These are phyloP conservation scores for Chrysochloris asiatica DNA, from an alignment of 2,113 vertebrate genomes.

Conservation along the genomic window DNA sequence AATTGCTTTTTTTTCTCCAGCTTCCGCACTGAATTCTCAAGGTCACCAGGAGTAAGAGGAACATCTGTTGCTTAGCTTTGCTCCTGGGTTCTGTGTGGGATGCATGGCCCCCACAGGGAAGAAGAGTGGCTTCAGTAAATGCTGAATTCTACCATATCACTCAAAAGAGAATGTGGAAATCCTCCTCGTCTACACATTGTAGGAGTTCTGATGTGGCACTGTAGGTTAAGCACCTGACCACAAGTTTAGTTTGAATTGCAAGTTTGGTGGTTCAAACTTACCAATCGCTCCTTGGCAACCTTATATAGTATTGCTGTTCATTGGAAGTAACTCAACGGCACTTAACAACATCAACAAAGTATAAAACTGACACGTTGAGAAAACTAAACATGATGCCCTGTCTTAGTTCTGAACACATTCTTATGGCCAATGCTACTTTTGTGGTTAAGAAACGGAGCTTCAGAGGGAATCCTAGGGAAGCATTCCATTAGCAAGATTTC, in stretches of 20 bases:
- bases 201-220: no score
- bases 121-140: slow-evolving; percentile 26
- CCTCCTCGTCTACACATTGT: neutral
- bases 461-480: rapidly evolving
- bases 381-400: neutral
- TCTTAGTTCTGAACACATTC: neutral
- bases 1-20: slow-evolving; percentile 86
- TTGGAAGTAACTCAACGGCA: no score
- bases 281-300: no score
- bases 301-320: no score
- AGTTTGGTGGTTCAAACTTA: no score
- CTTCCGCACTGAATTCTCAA: slow-evolving; percentile 83
- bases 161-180: slow-evolving; percentile 42
- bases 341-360: no score
- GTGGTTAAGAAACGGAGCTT: rapidly evolving
- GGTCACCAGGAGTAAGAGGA: slow-evolving; percentile 82
- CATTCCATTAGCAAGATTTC: rapidly evolving
- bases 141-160: slow-evolving; percentile 39
- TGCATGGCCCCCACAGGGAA: slow-evolving; percentile 15
- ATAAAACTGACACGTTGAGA: neutral
- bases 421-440: neutral
- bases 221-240: no score
- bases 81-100: slow-evolving; percentile 60
- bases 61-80: slow-evolving; percentile 70
- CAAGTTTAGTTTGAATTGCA: no score